Conservation (phyloP, 2,113 vertebrate species). For the Sinocyclocheilus rhinocerous region DNA sequence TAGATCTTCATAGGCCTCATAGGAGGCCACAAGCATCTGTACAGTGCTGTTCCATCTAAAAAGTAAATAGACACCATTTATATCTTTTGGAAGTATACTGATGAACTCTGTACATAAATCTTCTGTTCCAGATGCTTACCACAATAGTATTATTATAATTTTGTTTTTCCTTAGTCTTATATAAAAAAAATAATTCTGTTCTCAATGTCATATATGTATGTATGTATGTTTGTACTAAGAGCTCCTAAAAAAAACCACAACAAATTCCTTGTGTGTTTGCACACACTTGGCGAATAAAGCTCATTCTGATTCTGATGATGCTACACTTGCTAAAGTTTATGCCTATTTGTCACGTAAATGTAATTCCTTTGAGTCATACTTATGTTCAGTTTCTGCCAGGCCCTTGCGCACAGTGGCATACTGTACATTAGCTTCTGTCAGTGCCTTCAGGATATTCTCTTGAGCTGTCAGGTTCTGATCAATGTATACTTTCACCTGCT, state of each 20-base stretch:
- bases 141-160: too few species aligned
- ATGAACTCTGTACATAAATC: too few species aligned
- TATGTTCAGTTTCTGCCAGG: constrained; percentile 87
- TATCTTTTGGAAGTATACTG: not conserved
- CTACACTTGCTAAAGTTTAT: not conserved
- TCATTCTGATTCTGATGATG: not conserved
- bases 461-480: constrained; percentile 95
- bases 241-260: too few species aligned
- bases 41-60: constrained; percentile 87
- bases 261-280: too few species aligned
- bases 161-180: too few species aligned
- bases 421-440: constrained; percentile 94
- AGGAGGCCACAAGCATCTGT: constrained; percentile 92
- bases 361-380: constrained; percentile 75
- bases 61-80: not conserved
- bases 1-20: constrained; percentile 94
- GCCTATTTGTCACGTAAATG: too few species aligned
- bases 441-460: constrained; percentile 92
- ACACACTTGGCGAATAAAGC: too few species aligned
- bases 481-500: constrained; percentile 93
- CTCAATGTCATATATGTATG: too few species aligned
- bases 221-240: too few species aligned
- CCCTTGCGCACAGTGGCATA: constrained; percentile 87
- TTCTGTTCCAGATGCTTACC: too few species aligned
- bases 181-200: too few species aligned